Evolutionary conservation across 2,797 vertebrate species (phyloP).

Genomic region (Semotilus atromaculatus): DNA sequence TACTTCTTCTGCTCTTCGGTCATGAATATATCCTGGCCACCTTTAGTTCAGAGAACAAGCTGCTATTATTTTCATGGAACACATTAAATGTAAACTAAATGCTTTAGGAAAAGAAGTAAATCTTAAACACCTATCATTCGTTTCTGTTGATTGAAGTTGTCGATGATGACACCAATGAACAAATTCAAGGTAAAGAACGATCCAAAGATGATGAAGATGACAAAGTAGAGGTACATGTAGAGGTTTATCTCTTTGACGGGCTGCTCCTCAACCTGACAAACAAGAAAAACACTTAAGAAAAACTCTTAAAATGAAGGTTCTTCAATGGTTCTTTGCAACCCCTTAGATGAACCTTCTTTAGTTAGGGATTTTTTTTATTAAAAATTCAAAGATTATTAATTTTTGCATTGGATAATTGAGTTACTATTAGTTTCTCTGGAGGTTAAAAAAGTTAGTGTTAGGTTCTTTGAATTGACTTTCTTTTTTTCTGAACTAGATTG

Average conservation of each 20-base stretch:
- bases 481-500: not conserved
- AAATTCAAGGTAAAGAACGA: constrained; percentile 99
- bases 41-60: constrained; percentile 71
- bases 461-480: not conserved
- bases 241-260: constrained; percentile 92
- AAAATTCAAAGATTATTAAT: not conserved
- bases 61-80: not conserved
- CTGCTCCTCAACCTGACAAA: constrained; percentile 89
- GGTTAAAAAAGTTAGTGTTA: not conserved
- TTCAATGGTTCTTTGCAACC: not conserved
- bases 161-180: constrained; percentile 99
- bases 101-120: not conserved
- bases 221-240: constrained; percentile 98
- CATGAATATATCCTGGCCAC: constrained; percentile 99
- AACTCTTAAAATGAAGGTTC: not conserved
- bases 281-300: constrained; percentile 19
- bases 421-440: not conserved
- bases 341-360: not conserved
- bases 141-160: constrained; percentile 99
- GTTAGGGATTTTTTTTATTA: not conserved
- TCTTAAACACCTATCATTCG: constrained; percentile 92
- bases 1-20: constrained; percentile 99
- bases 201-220: constrained; percentile 98
- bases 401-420: not conserved
- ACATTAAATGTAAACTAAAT: not conserved